Evolutionary conservation across 2,888 invertebrate species (phyloP), one percentile per base, ranked within the genome.

Genomic region (Philaethria dido): DNA sequence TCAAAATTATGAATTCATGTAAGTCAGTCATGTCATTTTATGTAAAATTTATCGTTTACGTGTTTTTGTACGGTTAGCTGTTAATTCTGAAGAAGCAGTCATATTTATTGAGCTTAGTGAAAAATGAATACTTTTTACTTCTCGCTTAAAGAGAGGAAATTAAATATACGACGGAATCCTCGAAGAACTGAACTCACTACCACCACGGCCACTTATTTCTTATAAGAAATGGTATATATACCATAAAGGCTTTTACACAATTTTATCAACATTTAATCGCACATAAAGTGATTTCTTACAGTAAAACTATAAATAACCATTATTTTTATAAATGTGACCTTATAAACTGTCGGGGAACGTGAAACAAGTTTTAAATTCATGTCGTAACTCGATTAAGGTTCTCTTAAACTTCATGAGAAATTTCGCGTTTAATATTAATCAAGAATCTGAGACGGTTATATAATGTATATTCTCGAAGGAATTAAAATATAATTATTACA

Each of bases 351-450:
- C 20, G 16, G 14, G 52, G 36, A 61, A 39, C 36, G 47, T 45
- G 13, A n/a, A 13, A 20, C 22, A 48, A 65, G 60, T 36, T 66
- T 54, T 45, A 45, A 25, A 61, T 52, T 44, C 54, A 36, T 61
- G 47, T 64, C 36, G 64, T 48, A 64, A 61, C 22, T 25, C 61
- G 45, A 60, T 20, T 50, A 65, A 65, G 60, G 66, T 61, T 47
- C 29, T 42, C n/a, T 45, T 47, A 36, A 39, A 54, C 45, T 54
- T 60, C 42, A 60, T 20, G 25, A 52, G 20, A 66, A 62, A 29
- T 44, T 50, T 20, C 29, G 29, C 42, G 20, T 48, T 66, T 57
- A 39, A 57, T 20, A 48, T 62, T 57, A 50, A 62, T 48, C 20
- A 45, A 16, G 20, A 18, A n/a, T 54, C 20, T 36, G 22, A 52